A percentile compares a stretch with the other conserved stretches of the same genome.
These are phyloP conservation scores for Cheilosia impressa DNA, from an alignment of 2,888 invertebrate species.

Conservation along the genomic window DNA sequence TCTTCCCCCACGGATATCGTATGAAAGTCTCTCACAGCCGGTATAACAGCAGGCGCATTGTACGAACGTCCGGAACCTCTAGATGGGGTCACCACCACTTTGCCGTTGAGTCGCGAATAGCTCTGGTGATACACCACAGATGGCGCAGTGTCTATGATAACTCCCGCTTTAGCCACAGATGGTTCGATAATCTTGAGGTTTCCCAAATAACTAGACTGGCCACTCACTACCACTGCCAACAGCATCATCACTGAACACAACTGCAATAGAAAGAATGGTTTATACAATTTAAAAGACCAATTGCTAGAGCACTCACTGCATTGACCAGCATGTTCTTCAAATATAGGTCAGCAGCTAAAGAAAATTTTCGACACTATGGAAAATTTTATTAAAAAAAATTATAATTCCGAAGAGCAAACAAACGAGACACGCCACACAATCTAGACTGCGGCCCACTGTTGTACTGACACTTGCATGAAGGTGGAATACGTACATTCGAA, in stretches of 20 bases:
- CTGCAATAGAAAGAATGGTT: constrained; percentile 31
- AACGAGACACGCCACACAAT: constrained; percentile 65
- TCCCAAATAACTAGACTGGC: constrained; percentile 61
- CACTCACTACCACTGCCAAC: constrained; percentile 19
- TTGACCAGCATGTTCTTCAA: constrained; percentile 44
- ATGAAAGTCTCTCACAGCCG: constrained; percentile 65
- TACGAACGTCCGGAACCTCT: constrained; percentile 64
- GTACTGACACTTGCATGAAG: constrained; percentile 57
- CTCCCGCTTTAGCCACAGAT: constrained; percentile 57
- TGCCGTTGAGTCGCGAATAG: constrained; percentile 61
- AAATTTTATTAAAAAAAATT: constrained; percentile 54
- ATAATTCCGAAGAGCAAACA: constrained; percentile 28
- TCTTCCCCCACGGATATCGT: constrained; percentile 52
- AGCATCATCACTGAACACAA: constrained; percentile 21
- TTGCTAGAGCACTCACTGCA: constrained; percentile 42
- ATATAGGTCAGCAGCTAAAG: constrained; percentile 60
- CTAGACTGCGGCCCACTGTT: constrained; percentile 58
- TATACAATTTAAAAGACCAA: not conserved
- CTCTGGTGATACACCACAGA: constrained; percentile 71
- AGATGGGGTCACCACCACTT: constrained; percentile 67
- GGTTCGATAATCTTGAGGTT: constrained; percentile 70
- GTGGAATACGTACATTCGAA: constrained; percentile 55
- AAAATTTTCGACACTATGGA: constrained; percentile 23
- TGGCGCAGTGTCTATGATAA: constrained; percentile 67
- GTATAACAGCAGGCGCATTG: constrained; percentile 67